Conservation (phyloP, 2,888 invertebrate species). For the Polydesmus complanatus region DNA sequence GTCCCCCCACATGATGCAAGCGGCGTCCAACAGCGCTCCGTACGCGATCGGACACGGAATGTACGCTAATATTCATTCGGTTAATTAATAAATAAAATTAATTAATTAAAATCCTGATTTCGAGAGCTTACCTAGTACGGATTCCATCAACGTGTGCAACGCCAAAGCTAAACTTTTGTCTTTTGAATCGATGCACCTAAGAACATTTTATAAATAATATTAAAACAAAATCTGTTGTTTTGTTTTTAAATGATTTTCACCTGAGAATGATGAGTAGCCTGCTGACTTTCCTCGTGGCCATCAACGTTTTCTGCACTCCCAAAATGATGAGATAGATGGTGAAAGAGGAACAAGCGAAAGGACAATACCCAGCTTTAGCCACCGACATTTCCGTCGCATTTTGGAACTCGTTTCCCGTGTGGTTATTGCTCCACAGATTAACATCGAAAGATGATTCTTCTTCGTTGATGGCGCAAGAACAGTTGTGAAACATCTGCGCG, state of each 20-base stretch:
- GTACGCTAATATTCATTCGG: slow-evolving; percentile 20
- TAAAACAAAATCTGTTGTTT: neutral
- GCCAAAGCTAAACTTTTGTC: slow-evolving; percentile 17
- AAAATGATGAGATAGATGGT: slow-evolving; percentile 9
- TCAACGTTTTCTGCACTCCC: slow-evolving; percentile 7
- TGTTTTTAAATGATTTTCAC: no score
- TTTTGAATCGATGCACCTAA: slow-evolving; percentile 15
- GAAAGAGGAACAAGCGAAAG: slow-evolving; percentile 8
- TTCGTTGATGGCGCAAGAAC: slow-evolving; percentile 8
- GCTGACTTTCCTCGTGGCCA: slow-evolving; percentile 23
- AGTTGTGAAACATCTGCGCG: slow-evolving; percentile 12
- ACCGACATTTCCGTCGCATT: neutral
- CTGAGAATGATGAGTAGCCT: slow-evolving; percentile 23
- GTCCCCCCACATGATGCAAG: slow-evolving; percentile 30
- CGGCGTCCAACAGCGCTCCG: slow-evolving; percentile 27
- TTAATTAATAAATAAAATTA: neutral
- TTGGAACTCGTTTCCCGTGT: neutral
- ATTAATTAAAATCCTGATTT: neutral
- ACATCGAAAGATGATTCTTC: neutral
- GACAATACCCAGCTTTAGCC: slow-evolving; percentile 10
- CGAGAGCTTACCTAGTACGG: slow-evolving; percentile 8
- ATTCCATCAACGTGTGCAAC: slow-evolving; percentile 13
- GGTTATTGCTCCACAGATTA: neutral
- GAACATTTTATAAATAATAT: no score
- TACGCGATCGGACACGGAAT: slow-evolving; percentile 29